phyloP scores from a whole-genome alignment of 2,888 invertebrate genomes.

The Drosophila flavopinicola region DNA sequence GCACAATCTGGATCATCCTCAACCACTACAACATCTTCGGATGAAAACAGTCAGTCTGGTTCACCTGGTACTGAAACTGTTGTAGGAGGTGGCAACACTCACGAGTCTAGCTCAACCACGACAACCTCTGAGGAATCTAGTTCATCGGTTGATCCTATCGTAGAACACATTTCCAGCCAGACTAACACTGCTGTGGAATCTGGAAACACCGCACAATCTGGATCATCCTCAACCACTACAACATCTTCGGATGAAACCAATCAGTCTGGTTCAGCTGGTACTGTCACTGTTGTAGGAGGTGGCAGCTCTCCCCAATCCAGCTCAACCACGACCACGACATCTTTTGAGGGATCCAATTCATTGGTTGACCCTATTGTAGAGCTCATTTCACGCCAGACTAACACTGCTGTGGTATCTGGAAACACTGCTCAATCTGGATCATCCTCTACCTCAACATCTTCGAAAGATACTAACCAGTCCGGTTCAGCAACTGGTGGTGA shows the following conservation, averaged over 20 bases:
- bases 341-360: neutral
- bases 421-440: neutral
- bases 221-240: slow-evolving; percentile 13
- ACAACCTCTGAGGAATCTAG: neutral
- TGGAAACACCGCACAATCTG: slow-evolving; percentile 1
- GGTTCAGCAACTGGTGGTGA: too few relatives aligned
- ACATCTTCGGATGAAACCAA: slow-evolving; percentile 7
- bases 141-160: neutral
- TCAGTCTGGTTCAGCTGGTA: neutral
- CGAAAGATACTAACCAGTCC: neutral
- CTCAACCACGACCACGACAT: slow-evolving; percentile 6
- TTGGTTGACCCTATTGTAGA: neutral
- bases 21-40: slow-evolving; percentile 13
- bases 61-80: neutral
- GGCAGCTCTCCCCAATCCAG: neutral
- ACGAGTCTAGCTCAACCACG: neutral
- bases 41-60: neutral
- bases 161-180: neutral
- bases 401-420: neutral
- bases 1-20: slow-evolving; percentile 1
- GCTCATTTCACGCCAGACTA: neutral
- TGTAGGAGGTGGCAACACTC: slow-evolving; percentile 3
- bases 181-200: neutral
- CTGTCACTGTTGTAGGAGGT: neutral
- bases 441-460: neutral